These are phyloP conservation scores for Heliocidaris erythrogramma DNA, from an alignment of 35 echinoderm and acorn worm genomes.

Conservation along the genomic window DNA sequence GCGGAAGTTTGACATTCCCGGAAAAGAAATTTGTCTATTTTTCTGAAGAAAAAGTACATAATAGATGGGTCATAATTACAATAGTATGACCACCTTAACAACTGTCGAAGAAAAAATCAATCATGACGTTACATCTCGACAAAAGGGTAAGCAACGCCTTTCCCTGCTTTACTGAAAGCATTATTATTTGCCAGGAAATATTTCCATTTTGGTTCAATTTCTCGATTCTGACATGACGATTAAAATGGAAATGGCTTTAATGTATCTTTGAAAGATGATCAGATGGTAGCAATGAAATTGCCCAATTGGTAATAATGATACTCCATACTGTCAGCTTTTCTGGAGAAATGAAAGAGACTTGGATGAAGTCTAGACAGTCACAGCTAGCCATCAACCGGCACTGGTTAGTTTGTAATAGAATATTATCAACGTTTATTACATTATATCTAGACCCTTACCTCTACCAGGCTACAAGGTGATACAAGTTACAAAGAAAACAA, in stretches of 20 bases:
- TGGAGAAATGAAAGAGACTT: not conserved
- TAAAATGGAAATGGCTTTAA: not conserved
- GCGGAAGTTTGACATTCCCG: too few species aligned
- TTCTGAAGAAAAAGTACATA: too few species aligned
- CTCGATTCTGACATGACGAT: not conserved
- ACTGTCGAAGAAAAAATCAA: too few species aligned
- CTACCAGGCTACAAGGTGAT: not conserved
- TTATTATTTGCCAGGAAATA: too few species aligned
- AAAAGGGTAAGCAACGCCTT: too few species aligned
- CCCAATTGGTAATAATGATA: not conserved
- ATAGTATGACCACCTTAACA: too few species aligned
- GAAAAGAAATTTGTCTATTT: too few species aligned
- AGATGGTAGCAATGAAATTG: not conserved
- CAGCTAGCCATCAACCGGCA: not conserved
- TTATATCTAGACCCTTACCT: conserved; percentile 4
- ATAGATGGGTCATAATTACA: too few species aligned
- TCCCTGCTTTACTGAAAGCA: too few species aligned
- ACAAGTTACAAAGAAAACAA: not conserved
- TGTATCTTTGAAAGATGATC: not conserved
- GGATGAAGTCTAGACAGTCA: not conserved
- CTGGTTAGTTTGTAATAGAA: not conserved
- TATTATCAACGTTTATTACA: not conserved
- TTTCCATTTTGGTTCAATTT: not conserved
- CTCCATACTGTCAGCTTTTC: not conserved
- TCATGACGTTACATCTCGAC: too few species aligned